These are phyloP conservation scores for Acromyrmex echinatior DNA, from an alignment of 1,140 invertebrate genomes.

Conservation along the genomic window DNA sequence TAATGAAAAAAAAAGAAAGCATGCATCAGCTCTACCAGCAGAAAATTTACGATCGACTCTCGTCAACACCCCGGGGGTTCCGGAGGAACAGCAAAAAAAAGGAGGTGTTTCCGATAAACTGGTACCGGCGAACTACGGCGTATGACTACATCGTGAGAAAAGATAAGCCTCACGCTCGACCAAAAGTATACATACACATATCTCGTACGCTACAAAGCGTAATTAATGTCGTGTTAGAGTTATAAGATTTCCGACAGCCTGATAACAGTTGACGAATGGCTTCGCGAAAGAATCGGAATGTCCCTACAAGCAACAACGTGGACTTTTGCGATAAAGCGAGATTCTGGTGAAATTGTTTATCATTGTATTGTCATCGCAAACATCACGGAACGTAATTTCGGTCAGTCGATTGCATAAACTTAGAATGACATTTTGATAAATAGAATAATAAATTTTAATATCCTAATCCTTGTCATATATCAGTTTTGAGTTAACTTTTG, in stretches of 20 bases:
- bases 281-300: constrained; percentile 28
- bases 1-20: neutral
- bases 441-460: neutral
- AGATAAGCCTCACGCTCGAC: constrained; percentile 51
- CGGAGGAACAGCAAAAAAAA: constrained; percentile 28
- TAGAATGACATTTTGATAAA: neutral
- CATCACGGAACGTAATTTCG: neutral
- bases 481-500: neutral
- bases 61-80: constrained; percentile 47
- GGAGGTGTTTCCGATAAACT: constrained; percentile 49
- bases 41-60: constrained; percentile 60
- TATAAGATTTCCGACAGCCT: constrained; percentile 48
- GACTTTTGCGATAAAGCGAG: constrained; percentile 37
- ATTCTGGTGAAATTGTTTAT: constrained; percentile 1
- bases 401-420: neutral
- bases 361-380: neutral
- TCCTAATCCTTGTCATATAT: neutral
- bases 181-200: constrained; percentile 25
- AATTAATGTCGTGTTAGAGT: constrained; percentile 57
- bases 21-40: neutral
- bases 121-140: constrained; percentile 7
- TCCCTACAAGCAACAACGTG: constrained; percentile 29
- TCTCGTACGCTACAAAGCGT: constrained; percentile 50
- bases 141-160: constrained; percentile 65
- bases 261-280: constrained; percentile 38